Base-by-base conservation (phyloP, 2,113 vertebrate genomes). In the Dipodomys stephensi region DNA sequence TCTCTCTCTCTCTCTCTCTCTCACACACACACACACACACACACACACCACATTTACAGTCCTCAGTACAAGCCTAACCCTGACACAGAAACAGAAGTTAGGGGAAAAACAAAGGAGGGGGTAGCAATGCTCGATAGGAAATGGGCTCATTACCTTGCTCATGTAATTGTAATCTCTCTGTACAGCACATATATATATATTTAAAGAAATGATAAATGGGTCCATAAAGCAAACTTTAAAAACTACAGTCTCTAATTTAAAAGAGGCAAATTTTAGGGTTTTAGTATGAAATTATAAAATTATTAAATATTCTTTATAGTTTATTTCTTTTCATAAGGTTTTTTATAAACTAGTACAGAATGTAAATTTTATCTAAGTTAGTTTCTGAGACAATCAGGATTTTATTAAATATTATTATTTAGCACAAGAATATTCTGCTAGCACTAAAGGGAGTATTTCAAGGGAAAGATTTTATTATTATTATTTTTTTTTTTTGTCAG, bases 311-410 rank as follows among this genome's bases (percentile, higher is more conserved):
- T 20, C 25, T 80, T 94, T 87, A 69, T 49, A 32, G 57, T 44
- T 57, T 30, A 87, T 81, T 72, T 64, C 27, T 82, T 93, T 83
- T 76, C 11, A 19, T 68, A 89, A 83, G 10, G 83, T 79, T 77
- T 92, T 80, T 87, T 68, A 30, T 35, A 69, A 88, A 57, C 32
- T 68, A 79, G 19, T 35, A 92, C 73, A 76, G 83, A 90, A 65
- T 11, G 79, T 30, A 88, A 35, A 90, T 89, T 57, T 77, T 83
- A 94, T 57, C 53, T 78, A 92, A 94, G 85, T 77, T 92, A 90
- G 57, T 86, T 92, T 94, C 35, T 88, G 64, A 88, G 76, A 73
- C 30, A 73, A 77, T 64, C 35, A 46, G 69, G 5, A 49, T n/a
- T 91, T 90, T 65, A 84, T 73, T 91, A 87, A 94, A 25, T 79